These are phyloP conservation scores for Himalopsyche phryganea DNA, from an alignment of 1,140 invertebrate species.

Conservation along the genomic window DNA sequence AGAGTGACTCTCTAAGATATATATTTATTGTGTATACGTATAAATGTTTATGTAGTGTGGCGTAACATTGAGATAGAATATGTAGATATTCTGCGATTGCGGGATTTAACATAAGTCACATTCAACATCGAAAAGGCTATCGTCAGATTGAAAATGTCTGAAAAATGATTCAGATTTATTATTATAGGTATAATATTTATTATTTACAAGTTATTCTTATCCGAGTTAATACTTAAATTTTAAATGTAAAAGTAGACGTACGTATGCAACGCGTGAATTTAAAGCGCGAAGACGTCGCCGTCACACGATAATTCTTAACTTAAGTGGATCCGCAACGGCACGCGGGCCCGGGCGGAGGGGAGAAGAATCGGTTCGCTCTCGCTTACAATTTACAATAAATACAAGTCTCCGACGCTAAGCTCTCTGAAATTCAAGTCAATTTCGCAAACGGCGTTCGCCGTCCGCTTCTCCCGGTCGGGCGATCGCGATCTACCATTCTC, in stretches of 20 bases:
- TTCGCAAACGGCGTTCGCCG: slow-evolving; percentile 12
- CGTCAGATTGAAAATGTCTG: slow-evolving; percentile 10
- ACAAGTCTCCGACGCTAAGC: slow-evolving; percentile 35
- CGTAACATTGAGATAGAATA: neutral
- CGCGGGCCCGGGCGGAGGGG: no score
- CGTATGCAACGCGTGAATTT: slow-evolving; percentile 11
- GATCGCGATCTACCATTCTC: no score
- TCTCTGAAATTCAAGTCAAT: slow-evolving; percentile 33
- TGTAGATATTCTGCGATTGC: slow-evolving; percentile 13
- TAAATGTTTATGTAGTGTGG: no score
- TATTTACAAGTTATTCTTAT: slow-evolving; percentile 28
- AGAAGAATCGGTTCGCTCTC: no score
- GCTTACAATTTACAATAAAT: slow-evolving; percentile 33
- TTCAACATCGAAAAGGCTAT: slow-evolving; percentile 30
- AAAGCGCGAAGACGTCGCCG: no score
- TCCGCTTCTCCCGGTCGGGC: no score
- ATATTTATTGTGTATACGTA: no score
- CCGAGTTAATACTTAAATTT: slow-evolving; percentile 31
- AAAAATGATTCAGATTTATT: slow-evolving; percentile 3
- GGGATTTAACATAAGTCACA: slow-evolving; percentile 24
- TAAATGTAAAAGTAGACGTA: slow-evolving; percentile 33
- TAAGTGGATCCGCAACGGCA: neutral
- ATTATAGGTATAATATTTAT: slow-evolving; percentile 3
- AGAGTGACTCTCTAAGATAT: no score
- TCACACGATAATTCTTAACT: no score